These are phyloP conservation scores for Netelia fuscicornis DNA, from an alignment of 2,888 invertebrate species.

Conservation along the genomic window DNA sequence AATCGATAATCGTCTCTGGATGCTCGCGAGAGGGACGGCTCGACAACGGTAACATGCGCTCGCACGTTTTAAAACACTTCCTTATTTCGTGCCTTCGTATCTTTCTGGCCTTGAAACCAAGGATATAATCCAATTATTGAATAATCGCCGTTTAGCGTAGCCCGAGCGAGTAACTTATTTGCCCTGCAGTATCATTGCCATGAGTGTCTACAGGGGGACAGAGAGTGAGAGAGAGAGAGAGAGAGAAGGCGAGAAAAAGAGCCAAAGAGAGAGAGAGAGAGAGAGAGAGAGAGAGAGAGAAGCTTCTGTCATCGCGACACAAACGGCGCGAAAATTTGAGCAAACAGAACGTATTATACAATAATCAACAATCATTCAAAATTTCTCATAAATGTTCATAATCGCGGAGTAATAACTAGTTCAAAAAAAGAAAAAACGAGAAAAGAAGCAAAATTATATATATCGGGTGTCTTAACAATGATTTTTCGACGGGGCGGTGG, in stretches of 20 bases:
- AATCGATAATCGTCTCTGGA: slow-evolving; percentile 72
- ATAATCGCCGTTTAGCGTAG: slow-evolving; percentile 44
- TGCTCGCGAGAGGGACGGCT: not conserved
- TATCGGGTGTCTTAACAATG: slow-evolving; percentile 18
- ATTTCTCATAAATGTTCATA: not conserved
- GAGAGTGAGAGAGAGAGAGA: slow-evolving; percentile 1
- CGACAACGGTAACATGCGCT: not conserved
- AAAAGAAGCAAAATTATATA: not conserved
- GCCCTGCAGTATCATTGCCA: slow-evolving; percentile 42
- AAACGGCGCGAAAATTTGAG: not conserved
- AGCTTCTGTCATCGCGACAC: slow-evolving; percentile 24
- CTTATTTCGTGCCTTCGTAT: slow-evolving; percentile 42
- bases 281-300: slow-evolving; percentile 14
- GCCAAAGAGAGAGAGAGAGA: not conserved
- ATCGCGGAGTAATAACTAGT: not conserved
- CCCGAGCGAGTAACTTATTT: slow-evolving; percentile 50
- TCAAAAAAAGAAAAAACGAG: not conserved
- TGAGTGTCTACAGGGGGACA: not conserved
- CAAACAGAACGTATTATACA: not conserved
- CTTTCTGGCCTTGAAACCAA: slow-evolving; percentile 60
- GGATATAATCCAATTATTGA: slow-evolving; percentile 63
- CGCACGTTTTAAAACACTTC: slow-evolving; percentile 19
- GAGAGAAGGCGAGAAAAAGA: not conserved
- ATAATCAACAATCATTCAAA: slow-evolving; percentile 1
- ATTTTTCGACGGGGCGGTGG: slow-evolving; percentile 25